Evolutionary conservation across 2,888 invertebrate genomes (phyloP).

Genomic region (Pomacea canaliculata): DNA sequence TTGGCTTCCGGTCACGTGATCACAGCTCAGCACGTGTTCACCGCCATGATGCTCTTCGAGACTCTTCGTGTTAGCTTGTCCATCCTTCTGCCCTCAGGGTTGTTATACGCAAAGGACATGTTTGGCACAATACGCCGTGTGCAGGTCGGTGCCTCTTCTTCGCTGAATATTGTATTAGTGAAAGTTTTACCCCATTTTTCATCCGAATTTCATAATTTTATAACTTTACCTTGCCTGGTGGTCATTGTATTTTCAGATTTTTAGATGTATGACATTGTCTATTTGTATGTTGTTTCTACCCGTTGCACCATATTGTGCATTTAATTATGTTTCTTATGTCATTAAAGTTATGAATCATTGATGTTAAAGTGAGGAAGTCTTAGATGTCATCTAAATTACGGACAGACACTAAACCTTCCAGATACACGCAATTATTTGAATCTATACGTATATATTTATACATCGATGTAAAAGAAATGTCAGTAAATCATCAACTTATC

Average conservation of each 20-base stretch:
- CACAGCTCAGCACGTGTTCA: slow-evolving; percentile 41
- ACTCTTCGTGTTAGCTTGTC: slow-evolving; percentile 46
- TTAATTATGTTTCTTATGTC: no score
- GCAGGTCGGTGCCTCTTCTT: slow-evolving; percentile 37
- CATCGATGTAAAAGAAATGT: no score
- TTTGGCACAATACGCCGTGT: slow-evolving; percentile 40
- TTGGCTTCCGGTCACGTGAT: slow-evolving; percentile 36
- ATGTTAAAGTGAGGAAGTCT: no score
- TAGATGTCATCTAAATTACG: no score
- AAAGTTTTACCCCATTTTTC: not conserved
- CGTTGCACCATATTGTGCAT: no score
- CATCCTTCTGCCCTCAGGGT: slow-evolving; percentile 49
- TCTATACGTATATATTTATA: no score
- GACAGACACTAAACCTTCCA: no score
- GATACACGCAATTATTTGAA: no score
- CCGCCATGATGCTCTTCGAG: slow-evolving; percentile 49
- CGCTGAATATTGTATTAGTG: not conserved
- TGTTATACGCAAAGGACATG: slow-evolving; percentile 45
- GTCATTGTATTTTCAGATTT: not conserved
- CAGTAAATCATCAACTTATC: no score
- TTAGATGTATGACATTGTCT: no score
- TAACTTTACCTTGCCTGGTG: not conserved
- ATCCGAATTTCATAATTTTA: not conserved
- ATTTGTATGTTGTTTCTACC: no score
- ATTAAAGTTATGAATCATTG: no score